phyloP scores from a whole-genome alignment of 2,797 vertebrate genomes.

The Eupleurogrammus muticus region DNA sequence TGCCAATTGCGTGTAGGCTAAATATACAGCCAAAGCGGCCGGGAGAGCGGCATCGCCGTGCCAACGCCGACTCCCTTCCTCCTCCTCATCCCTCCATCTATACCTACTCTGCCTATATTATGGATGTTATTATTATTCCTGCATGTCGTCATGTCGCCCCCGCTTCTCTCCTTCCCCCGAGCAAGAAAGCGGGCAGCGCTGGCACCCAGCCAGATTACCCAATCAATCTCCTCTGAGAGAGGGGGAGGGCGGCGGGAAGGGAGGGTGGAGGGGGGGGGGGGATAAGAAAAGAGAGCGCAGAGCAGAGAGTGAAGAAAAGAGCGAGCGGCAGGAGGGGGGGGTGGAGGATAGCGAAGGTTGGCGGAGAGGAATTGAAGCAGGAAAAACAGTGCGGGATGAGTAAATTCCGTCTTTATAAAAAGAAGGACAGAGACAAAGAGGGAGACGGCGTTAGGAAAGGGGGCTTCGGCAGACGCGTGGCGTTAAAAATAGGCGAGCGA shows the following conservation, averaged over 20 bases:
- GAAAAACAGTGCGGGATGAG: slow-evolving; percentile 56
- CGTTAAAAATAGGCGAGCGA: slow-evolving; percentile 43
- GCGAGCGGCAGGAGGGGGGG: slow-evolving; percentile 38
- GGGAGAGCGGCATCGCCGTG: slow-evolving; percentile 53
- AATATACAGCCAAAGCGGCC: slow-evolving; percentile 54
- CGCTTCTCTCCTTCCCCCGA: slow-evolving; percentile 80
- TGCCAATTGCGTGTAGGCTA: slow-evolving; percentile 52
- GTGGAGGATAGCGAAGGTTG: slow-evolving; percentile 18
- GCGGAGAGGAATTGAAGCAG: slow-evolving; percentile 61
- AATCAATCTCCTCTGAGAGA: slow-evolving; percentile 82
- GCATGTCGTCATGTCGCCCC: slow-evolving; percentile 80
- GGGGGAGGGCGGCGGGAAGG: slow-evolving; percentile 45
- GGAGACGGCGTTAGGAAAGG: slow-evolving; percentile 21
- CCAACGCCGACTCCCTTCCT: slow-evolving; percentile 44
- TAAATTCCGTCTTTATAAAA: slow-evolving; percentile 52
- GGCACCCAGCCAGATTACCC: slow-evolving; percentile 85
- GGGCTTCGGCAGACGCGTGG: slow-evolving; percentile 43
- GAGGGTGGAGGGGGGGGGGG: slow-evolving; percentile 42
- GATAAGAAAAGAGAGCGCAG: slow-evolving; percentile 57
- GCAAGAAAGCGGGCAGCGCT: slow-evolving; percentile 79
- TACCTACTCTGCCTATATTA: slow-evolving; percentile 74
- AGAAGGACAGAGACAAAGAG: slow-evolving; percentile 51
- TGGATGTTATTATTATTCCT: slow-evolving; percentile 82
- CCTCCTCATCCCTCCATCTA: slow-evolving; percentile 60
- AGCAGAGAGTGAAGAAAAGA: slow-evolving; percentile 59